These are phyloP conservation scores for Syrphus vitripennis DNA, from an alignment of 2,888 invertebrate genomes.

Conservation along the genomic window DNA sequence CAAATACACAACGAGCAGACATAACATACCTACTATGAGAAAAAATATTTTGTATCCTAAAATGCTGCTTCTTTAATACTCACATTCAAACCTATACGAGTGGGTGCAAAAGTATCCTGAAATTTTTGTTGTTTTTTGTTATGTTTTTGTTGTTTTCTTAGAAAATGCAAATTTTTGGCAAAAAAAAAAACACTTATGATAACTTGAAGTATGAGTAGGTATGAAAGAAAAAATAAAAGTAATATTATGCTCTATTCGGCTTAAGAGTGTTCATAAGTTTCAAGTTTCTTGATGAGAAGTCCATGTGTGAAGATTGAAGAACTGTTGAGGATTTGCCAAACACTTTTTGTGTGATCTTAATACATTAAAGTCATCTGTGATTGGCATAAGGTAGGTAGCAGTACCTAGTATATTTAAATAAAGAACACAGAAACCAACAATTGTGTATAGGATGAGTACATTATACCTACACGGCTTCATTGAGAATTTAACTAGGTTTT, in stretches of 20 bases:
- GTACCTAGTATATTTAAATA: neutral
- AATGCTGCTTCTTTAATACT: constrained; percentile 36
- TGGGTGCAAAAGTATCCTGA: constrained; percentile 64
- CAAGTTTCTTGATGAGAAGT: constrained; percentile 58
- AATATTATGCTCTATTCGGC: constrained; percentile 14
- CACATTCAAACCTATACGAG: constrained; percentile 9
- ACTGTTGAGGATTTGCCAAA: neutral
- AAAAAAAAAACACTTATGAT: constrained; percentile 43
- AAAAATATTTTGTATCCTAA: neutral
- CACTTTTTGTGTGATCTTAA: constrained; percentile 17
- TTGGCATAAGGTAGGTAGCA: constrained; percentile 17
- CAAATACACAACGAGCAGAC: constrained; percentile 30
- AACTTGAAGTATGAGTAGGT: neutral
- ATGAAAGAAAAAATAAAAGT: constrained; percentile 1
- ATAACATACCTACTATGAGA: constrained; percentile 28
- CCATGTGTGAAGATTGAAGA: constrained; percentile 39
- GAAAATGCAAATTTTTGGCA: constrained; percentile 53
- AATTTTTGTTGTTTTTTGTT: constrained; percentile 34
- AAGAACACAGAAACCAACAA: neutral
- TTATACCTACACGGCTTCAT: neutral
- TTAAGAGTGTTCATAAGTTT: constrained; percentile 57
- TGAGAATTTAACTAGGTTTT: neutral
- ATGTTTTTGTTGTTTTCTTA: constrained; percentile 7
- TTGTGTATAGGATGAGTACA: neutral
- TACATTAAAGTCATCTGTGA: constrained; percentile 39